phyloP scores from a whole-genome alignment of 2,888 invertebrate species.

The Cheilosia scutellata region DNA sequence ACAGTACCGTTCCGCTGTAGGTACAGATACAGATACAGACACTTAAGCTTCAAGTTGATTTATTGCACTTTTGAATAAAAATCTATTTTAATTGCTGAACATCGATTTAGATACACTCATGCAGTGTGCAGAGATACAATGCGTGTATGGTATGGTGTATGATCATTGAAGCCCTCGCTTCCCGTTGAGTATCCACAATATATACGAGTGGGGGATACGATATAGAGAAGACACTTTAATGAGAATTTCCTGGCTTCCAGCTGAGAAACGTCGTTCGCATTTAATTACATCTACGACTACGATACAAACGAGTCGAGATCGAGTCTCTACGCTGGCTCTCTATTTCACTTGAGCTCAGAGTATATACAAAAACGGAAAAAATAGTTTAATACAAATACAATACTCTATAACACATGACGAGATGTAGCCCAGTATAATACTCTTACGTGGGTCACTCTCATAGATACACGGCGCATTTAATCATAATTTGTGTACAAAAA shows the following conservation, averaged over 20 bases:
- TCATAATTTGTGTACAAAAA: constrained; percentile 66
- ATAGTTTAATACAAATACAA: constrained; percentile 67
- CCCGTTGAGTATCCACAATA: constrained; percentile 43
- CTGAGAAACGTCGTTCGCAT: constrained; percentile 82
- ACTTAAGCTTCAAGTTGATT: constrained; percentile 55
- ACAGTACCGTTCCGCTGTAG: constrained; percentile 2
- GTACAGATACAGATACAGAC: too few species aligned
- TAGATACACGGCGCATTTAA: constrained; percentile 58
- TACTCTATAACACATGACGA: constrained; percentile 54
- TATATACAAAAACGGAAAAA: constrained; percentile 46
- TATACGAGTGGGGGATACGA: constrained; percentile 46
- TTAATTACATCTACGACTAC: constrained; percentile 81
- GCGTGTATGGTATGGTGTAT: constrained; percentile 36
- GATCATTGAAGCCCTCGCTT: constrained; percentile 47
- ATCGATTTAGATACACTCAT: constrained; percentile 49
- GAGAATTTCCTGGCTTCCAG: constrained; percentile 84
- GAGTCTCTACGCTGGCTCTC: constrained; percentile 38
- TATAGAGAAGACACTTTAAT: constrained; percentile 80
- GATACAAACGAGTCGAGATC: constrained; percentile 36
- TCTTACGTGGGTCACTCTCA: constrained; percentile 24
- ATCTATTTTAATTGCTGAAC: constrained; percentile 74
- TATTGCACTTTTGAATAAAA: constrained; percentile 74
- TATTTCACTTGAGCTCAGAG: constrained; percentile 46
- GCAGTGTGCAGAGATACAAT: constrained; percentile 16
- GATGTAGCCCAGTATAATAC: constrained; percentile 10